Evolutionary conservation across 1,140 invertebrate genomes (phyloP).

Genomic region (Calosoma granatense): DNA sequence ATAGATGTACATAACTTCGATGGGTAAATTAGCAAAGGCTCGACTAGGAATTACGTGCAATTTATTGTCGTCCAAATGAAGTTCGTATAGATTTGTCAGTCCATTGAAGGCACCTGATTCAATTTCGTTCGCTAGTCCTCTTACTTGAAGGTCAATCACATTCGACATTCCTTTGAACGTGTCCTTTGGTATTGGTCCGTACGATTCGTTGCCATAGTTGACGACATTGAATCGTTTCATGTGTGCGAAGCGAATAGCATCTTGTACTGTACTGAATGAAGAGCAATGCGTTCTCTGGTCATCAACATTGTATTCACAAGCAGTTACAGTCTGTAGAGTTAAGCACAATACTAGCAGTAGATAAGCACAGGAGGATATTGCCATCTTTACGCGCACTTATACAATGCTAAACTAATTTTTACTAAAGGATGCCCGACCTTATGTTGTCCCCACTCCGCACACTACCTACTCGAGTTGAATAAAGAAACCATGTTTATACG

Average conservation of each 20-base stretch:
- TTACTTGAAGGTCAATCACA: not conserved
- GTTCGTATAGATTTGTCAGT: not conserved
- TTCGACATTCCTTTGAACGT: not conserved
- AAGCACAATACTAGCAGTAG: no score
- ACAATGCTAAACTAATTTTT: no score
- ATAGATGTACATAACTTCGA: slow-evolving; percentile 1
- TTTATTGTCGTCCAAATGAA: slow-evolving; percentile 7
- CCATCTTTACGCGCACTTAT: no score
- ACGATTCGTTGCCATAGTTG: not conserved
- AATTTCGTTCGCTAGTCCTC: not conserved
- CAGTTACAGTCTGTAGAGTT: not conserved
- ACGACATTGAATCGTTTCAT: not conserved
- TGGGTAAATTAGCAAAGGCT: slow-evolving; percentile 8
- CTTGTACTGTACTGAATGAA: not conserved
- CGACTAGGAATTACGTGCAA: not conserved
- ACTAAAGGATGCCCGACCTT: no score
- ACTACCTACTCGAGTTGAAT: no score
- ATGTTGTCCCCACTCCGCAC: no score
- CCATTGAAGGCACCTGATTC: not conserved
- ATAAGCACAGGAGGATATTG: no score
- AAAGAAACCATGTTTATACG: no score
- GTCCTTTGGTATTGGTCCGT: not conserved
- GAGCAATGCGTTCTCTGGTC: not conserved
- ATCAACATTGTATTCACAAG: not conserved
- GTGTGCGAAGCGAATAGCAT: not conserved